A percentile compares a stretch with the other conserved stretches of the same genome.
phyloP scores from a whole-genome alignment of 2,797 vertebrate species.

The Pseudomugil gertrudae region DNA sequence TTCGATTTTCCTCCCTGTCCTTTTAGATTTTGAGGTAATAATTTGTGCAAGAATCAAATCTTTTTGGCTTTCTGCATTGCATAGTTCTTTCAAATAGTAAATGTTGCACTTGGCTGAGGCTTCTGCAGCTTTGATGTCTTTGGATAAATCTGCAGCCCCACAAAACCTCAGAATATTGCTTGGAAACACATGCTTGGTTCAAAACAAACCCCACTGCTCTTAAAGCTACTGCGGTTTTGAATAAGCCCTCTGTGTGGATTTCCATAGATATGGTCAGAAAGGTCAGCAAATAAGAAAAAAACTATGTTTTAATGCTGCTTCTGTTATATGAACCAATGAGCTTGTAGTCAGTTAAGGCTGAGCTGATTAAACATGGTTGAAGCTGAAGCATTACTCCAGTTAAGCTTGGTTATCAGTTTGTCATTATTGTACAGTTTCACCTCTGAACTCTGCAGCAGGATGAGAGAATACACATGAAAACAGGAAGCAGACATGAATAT shows the following conservation, averaged over 20 bases:
- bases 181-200: slow-evolving; percentile 43
- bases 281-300: slow-evolving; percentile 32
- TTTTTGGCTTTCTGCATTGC: slow-evolving; percentile 51
- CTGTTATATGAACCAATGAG: slow-evolving; percentile 8
- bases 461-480: slow-evolving; percentile 46
- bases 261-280: slow-evolving; percentile 34
- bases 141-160: slow-evolving; percentile 48
- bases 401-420: slow-evolving; percentile 24
- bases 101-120: slow-evolving; percentile 71
- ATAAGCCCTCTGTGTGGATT: slow-evolving; percentile 23
- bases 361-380: slow-evolving; percentile 4
- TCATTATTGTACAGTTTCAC: slow-evolving; percentile 29
- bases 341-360: not conserved
- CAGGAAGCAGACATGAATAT: slow-evolving; percentile 65
- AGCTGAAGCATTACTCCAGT: not conserved
- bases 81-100: slow-evolving; percentile 62
- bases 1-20: slow-evolving; percentile 53
- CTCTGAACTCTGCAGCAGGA: slow-evolving; percentile 45
- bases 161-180: slow-evolving; percentile 60
- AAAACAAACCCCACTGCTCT: slow-evolving; percentile 59
- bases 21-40: slow-evolving; percentile 51
- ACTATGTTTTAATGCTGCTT: slow-evolving; percentile 13
- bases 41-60: slow-evolving; percentile 57
- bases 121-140: slow-evolving; percentile 54
- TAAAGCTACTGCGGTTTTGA: slow-evolving; percentile 54